phyloP scores from a whole-genome alignment of 1,140 invertebrate genomes.

The Brachionus angularis region DNA sequence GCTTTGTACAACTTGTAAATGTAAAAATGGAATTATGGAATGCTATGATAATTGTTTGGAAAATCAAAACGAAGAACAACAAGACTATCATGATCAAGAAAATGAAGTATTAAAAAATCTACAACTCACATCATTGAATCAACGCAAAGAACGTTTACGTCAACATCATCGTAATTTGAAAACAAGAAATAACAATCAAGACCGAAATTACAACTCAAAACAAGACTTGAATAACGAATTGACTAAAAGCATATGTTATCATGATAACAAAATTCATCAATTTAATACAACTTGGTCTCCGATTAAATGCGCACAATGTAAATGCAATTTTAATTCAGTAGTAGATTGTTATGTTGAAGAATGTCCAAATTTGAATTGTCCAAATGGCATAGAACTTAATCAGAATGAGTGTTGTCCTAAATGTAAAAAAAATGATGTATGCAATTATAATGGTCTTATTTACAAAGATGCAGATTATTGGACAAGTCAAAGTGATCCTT shows the following conservation, averaged over 20 bases:
- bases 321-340: conserved; percentile 1
- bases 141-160: not conserved
- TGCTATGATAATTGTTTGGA: conserved; percentile 8
- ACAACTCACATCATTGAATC: not conserved
- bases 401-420: conserved; percentile 10
- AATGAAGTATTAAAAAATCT: not conserved
- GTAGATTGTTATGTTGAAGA: conserved; percentile 33
- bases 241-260: not conserved
- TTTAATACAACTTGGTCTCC: conserved; percentile 28
- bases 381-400: not conserved
- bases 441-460: not conserved
- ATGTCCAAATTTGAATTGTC: conserved; percentile 18
- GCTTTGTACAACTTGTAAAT: conserved; percentile 19
- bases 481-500: conserved; percentile 21
- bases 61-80: no score
- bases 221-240: not conserved
- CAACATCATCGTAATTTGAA: not conserved
- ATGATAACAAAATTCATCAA: conserved; percentile 39
- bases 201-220: not conserved
- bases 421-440: not conserved
- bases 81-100: not conserved
- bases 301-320: conserved; percentile 20
- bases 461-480: conserved; percentile 34
- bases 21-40: conserved; percentile 29
- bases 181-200: not conserved